Evolutionary conservation across 1,140 invertebrate species (phyloP).

Genomic region (Diuraphis noxia): DNA sequence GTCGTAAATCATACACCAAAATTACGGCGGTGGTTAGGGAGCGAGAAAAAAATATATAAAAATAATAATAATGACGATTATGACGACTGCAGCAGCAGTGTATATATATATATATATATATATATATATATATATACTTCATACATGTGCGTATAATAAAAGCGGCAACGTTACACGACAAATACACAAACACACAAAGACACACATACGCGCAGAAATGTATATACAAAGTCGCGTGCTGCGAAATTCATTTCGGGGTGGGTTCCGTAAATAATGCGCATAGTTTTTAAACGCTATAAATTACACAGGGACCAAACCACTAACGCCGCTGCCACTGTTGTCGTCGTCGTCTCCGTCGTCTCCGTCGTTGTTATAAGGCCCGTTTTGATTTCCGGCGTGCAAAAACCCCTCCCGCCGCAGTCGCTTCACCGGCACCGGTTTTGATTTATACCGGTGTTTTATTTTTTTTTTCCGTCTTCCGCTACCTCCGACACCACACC

Average conservation of each 20-base stretch:
- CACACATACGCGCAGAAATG: neutral
- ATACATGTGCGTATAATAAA: slow-evolving; percentile 24
- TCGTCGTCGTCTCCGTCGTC: neutral
- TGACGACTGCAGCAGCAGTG: neutral
- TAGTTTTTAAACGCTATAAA: slow-evolving; percentile 53
- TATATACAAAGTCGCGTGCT: neutral
- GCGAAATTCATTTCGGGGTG: slow-evolving; percentile 15
- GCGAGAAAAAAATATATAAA: neutral
- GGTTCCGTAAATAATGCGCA: slow-evolving; percentile 48
- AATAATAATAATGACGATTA: slow-evolving; percentile 19
- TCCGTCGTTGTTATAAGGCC: slow-evolving; percentile 7
- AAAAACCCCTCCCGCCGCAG: neutral
- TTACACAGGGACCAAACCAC: slow-evolving; percentile 23
- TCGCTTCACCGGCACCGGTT: neutral
- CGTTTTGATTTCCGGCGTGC: slow-evolving; percentile 47
- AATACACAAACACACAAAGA: slow-evolving; percentile 2
- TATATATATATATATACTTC: neutral
- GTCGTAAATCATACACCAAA: neutral
- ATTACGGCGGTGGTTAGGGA: neutral
- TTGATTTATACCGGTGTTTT: slow-evolving; percentile 39
- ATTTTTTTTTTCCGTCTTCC: neutral
- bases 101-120: neutral
- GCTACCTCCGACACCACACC: neutral
- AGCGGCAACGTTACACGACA: neutral
- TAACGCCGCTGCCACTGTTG: neutral